A percentile compares a stretch with the other conserved stretches of the same genome.
Conservation (phyloP, 2,797 vertebrate genomes). For the Hemibagrus guttatus region DNA sequence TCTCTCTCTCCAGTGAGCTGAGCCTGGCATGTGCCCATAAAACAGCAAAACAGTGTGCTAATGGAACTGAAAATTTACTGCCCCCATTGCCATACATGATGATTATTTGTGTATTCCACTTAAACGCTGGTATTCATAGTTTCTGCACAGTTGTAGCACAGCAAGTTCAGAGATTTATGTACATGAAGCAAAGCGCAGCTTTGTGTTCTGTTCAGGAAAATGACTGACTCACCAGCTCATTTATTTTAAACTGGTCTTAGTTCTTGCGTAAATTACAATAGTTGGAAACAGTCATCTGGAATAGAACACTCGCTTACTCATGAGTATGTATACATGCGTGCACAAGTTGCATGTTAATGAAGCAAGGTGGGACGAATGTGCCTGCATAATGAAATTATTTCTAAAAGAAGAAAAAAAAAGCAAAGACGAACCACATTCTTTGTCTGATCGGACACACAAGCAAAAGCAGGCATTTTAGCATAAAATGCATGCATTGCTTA, state of each 20-base stretch:
- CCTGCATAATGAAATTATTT: slow-evolving; percentile 3
- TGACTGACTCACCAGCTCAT: slow-evolving; percentile 28
- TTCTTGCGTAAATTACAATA: not conserved
- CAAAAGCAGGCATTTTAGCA: not conserved
- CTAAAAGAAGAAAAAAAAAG: not conserved
- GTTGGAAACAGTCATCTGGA: not conserved
- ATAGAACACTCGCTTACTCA: not conserved
- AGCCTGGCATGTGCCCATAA: not conserved
- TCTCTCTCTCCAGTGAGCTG: not conserved
- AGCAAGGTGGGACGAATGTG: not conserved
- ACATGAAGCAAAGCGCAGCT: slow-evolving; percentile 30
- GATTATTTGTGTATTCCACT: not conserved
- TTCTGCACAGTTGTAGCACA: not conserved
- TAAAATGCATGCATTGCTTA: not conserved
- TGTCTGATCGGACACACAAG: not conserved
- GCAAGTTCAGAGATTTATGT: not conserved
- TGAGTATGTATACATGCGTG: no score
- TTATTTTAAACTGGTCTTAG: slow-evolving; percentile 12
- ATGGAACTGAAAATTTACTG: not conserved
- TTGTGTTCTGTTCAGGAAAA: not conserved
- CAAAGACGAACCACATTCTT: not conserved
- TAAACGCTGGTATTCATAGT: not conserved
- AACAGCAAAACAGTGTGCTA: not conserved
- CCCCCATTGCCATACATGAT: not conserved
- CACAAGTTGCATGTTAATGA: not conserved